Conservation (phyloP, 2,113 vertebrate genomes). For the Electrona antarctica region DNA sequence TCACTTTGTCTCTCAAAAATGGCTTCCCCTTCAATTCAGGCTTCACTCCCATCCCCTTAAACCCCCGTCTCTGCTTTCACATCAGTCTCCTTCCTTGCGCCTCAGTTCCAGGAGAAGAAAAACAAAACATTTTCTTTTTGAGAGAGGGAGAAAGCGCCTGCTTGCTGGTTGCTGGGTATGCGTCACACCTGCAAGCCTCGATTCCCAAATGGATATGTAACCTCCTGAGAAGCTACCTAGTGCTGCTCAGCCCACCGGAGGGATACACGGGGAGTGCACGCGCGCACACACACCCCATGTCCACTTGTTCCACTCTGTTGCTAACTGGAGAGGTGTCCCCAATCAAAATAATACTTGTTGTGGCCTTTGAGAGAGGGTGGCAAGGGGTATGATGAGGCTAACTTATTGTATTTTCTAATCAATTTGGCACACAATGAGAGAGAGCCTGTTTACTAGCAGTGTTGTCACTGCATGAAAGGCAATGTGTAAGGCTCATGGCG, state of each 20-base stretch:
- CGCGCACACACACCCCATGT: background rate
- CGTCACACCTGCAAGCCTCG: constrained; percentile 49
- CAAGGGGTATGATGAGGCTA: constrained; percentile 39
- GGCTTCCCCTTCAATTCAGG: constrained; percentile 9
- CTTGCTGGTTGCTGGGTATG: constrained; percentile 37
- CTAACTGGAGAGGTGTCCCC: constrained; percentile 31
- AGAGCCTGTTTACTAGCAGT: constrained; percentile 45
- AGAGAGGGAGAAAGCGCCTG: constrained; percentile 10
- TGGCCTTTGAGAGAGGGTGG: constrained; percentile 60
- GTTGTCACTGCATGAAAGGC: constrained; percentile 9
- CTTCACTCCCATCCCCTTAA: background rate
- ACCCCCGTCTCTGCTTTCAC: background rate
- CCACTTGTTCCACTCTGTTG: background rate
- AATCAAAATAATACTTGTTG: constrained; percentile 45
- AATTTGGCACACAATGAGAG: constrained; percentile 46
- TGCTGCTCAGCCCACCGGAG: constrained; percentile 7
- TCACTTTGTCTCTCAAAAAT: constrained; percentile 11
- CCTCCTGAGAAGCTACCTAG: constrained; percentile 49
- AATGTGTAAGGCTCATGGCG: constrained; percentile 26
- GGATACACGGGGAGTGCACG: constrained; percentile 21
- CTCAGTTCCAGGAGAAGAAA: constrained; percentile 40
- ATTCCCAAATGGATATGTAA: constrained; percentile 51
- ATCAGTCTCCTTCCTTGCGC: constrained; percentile 22
- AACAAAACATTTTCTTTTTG: constrained; percentile 53
- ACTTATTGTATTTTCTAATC: constrained; percentile 9